Evolutionary conservation across 53 echinoderm and acorn worm genomes (phyloP).

Genomic region (Stichopus horrens): DNA sequence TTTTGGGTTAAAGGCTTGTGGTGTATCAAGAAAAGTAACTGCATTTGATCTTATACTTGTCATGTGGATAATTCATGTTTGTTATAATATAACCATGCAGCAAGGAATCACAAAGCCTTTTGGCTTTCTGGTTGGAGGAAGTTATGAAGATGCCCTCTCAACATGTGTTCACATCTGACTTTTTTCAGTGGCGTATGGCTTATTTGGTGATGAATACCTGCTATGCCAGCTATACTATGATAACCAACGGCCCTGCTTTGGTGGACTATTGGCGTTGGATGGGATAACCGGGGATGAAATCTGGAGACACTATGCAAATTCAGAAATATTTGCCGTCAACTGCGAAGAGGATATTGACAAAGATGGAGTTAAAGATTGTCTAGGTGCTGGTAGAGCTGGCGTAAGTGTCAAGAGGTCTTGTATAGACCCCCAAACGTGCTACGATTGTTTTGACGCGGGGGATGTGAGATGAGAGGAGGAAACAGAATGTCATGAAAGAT

Average conservation of each 20-base stretch:
- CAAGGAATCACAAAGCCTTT: too few species aligned
- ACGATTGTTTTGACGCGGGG: too few species aligned
- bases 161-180: background rate
- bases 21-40: too few species aligned
- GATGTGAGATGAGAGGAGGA: too few species aligned
- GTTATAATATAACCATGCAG: too few species aligned
- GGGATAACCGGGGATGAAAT: constrained; percentile 75
- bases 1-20: too few species aligned
- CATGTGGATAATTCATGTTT: too few species aligned
- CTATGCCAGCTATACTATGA: constrained; percentile 84
- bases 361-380: constrained; percentile 88
- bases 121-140: background rate
- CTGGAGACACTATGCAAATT: constrained; percentile 70
- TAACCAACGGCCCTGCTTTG: constrained; percentile 73
- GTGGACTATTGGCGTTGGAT: constrained; percentile 82
- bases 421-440: too few species aligned
- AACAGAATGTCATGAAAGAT: too few species aligned
- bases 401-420: constrained; percentile 56
- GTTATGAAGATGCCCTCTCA: background rate
- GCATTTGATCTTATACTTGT: too few species aligned
- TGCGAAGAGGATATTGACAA: constrained; percentile 81
- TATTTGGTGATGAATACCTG: constrained; percentile 72
- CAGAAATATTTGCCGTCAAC: constrained; percentile 89
- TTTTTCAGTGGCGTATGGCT: constrained; percentile 65
- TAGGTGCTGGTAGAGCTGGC: constrained; percentile 79